These are phyloP conservation scores for Caenorhabditis plicata DNA, from an alignment of 2,888 invertebrate species.

Conservation along the genomic window DNA sequence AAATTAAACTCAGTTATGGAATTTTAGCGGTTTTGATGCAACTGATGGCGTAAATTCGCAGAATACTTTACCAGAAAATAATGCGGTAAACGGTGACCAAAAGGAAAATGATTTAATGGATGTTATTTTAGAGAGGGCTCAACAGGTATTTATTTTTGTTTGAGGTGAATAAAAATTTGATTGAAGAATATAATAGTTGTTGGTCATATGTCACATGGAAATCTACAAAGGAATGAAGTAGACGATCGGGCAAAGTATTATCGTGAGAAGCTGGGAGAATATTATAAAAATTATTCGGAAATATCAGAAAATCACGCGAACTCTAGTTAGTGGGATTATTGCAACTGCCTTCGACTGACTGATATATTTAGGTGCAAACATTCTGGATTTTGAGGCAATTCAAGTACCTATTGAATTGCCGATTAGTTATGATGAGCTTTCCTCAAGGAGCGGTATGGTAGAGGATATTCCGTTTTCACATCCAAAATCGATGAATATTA, in stretches of 20 bases:
- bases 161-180: background rate
- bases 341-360: background rate
- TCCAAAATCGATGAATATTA: constrained; percentile 10
- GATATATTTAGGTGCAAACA: background rate
- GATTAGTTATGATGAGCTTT: constrained; percentile 8
- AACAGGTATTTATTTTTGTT: constrained; percentile 10
- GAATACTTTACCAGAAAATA: background rate
- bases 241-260: constrained; percentile 1
- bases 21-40: constrained; percentile 12
- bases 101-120: constrained; percentile 22
- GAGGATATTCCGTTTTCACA: constrained; percentile 25
- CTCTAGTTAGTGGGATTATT: background rate
- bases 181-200: constrained; percentile 28
- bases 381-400: constrained; percentile 7
- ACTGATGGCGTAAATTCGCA: constrained; percentile 2
- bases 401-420: constrained; percentile 18
- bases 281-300: background rate
- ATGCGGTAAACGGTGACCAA: constrained; percentile 5
- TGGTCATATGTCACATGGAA: constrained; percentile 25
- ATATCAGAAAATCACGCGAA: background rate
- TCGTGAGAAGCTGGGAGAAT: constrained; percentile 3
- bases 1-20: background rate
- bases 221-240: constrained; percentile 9
- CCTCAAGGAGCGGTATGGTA: no score
- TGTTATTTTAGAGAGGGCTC: constrained; percentile 22